A percentile compares a stretch with the other conserved stretches of the same genome.
Evolutionary conservation across 2,797 vertebrate genomes (phyloP).

Genomic region (Naso thynnoides): DNA sequence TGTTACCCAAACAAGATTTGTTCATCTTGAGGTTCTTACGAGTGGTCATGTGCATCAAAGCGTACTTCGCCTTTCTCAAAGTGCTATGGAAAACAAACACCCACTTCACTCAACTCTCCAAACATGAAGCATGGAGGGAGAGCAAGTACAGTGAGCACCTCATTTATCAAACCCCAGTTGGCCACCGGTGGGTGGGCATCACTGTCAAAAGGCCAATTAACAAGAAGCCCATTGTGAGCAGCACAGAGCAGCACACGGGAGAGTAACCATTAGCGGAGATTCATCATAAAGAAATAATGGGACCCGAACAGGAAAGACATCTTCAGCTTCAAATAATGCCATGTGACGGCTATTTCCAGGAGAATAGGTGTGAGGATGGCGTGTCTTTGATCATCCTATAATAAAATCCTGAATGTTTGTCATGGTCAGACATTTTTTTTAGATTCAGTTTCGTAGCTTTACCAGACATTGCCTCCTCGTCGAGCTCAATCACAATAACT

Average conservation of each 20-base stretch:
- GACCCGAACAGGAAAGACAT: constrained; percentile 66
- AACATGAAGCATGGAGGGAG: constrained; percentile 68
- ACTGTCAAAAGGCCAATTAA: constrained; percentile 86
- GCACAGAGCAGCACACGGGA: constrained; percentile 62
- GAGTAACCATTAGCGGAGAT: constrained; percentile 73
- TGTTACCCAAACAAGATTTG: constrained; percentile 12
- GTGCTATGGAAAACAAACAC: constrained; percentile 75
- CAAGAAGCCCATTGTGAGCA: constrained; percentile 78
- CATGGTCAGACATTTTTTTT: constrained; percentile 14
- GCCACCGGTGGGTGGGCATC: constrained; percentile 80
- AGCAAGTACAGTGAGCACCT: constrained; percentile 71
- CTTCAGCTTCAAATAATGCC: constrained; percentile 45
- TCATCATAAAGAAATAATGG: constrained; percentile 78
- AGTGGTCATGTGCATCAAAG: constrained; percentile 68
- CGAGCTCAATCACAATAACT: constrained; percentile 44
- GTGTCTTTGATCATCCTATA: constrained; percentile 11
- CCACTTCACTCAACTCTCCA: constrained; percentile 75
- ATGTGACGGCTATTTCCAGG: constrained; percentile 46
- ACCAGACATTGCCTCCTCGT: constrained; percentile 7
- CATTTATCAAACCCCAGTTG: constrained; percentile 83
- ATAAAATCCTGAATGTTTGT: constrained; percentile 2
- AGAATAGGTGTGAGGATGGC: constrained; percentile 21
- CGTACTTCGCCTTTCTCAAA: constrained; percentile 58
- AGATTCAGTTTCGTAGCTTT: constrained; percentile 10
- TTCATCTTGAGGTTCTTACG: constrained; percentile 39